Evolutionary conservation across 2,888 invertebrate genomes (phyloP), one percentile per base, ranked within the genome.

Genomic region (Agonopterix alstromeriana): DNA sequence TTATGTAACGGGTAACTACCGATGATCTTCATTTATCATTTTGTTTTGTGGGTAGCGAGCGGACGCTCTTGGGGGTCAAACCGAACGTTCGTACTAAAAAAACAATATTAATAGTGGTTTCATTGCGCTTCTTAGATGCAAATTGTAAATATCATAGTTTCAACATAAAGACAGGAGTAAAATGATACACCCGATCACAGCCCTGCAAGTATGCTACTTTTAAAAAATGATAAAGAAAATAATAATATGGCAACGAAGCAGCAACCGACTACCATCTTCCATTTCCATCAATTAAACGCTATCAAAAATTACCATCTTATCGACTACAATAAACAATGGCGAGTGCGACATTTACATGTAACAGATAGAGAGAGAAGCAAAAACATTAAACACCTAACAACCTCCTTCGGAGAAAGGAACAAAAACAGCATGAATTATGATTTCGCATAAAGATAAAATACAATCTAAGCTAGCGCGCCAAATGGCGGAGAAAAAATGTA

Each of bases 381-480:
- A 70, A 76, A 80, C 73, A 77, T 79, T 77, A 77, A 79, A 78
- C 76, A 81, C 74, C 74, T 75, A 77, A 76, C 71, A 75, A 72
- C 66, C 67, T 73, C 65, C 62, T 60, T 66, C 60, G 58, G 66
- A 63, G 70, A 70, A 72, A 72, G 63, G 66, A 70, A 77, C 78
- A 82, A 81, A 80, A 85, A 82, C 77, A 78, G 73, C 66, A 82
- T 83, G 84, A 85, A 82, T 82, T 85, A 85, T 82, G 86, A 84
- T 85, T 83, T 81, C 82, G 68, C 82, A 82, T 85, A 82, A 85
- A 85, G 83, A 85, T 86, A 86, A 85, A 83, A 83, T 81, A 86
- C 79, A 84, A 82, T 80, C 80, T 82, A 81, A 82, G 82, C 79
- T 71, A 77, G 74, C 78, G 74, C 72, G 78, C 77, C 78, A 82